phyloP scores from a whole-genome alignment of 2,888 invertebrate species.

The Ligdia adustata region DNA sequence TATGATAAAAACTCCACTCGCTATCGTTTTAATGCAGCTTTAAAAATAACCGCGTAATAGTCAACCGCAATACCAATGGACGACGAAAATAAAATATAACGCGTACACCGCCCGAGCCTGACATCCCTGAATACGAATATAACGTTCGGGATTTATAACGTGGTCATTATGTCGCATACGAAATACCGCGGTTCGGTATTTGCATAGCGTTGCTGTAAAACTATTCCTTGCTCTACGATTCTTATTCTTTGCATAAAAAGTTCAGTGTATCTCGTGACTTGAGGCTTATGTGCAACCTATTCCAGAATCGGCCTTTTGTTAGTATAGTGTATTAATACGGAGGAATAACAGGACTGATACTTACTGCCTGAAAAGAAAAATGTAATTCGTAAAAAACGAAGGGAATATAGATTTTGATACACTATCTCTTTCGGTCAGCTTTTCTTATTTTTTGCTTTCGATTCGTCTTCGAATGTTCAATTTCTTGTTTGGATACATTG shows the following conservation, averaged over 20 bases:
- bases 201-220: slow-evolving; percentile 52
- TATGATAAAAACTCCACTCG: slow-evolving; percentile 61
- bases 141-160: slow-evolving; percentile 60
- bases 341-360: too few relatives aligned
- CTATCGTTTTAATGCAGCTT: slow-evolving; percentile 59
- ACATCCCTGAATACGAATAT: slow-evolving; percentile 51
- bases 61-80: slow-evolving; percentile 58
- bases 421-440: too few relatives aligned
- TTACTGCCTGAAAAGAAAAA: too few relatives aligned
- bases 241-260: slow-evolving; percentile 38
- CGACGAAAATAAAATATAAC: slow-evolving; percentile 62
- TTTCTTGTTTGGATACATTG: too few relatives aligned
- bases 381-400: too few relatives aligned
- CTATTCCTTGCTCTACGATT: slow-evolving; percentile 43
- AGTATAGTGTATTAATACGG: too few relatives aligned
- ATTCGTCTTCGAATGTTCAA: too few relatives aligned
- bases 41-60: slow-evolving; percentile 65
- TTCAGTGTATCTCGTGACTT: slow-evolving; percentile 34
- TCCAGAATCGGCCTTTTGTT: too few relatives aligned
- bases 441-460: too few relatives aligned
- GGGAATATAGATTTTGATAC: too few relatives aligned
- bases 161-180: slow-evolving; percentile 47
- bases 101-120: slow-evolving; percentile 41
- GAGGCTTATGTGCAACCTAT: background rate
- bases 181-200: slow-evolving; percentile 47